Base-by-base conservation (phyloP, 2,113 vertebrate species). In the Cettia cetti region DNA sequence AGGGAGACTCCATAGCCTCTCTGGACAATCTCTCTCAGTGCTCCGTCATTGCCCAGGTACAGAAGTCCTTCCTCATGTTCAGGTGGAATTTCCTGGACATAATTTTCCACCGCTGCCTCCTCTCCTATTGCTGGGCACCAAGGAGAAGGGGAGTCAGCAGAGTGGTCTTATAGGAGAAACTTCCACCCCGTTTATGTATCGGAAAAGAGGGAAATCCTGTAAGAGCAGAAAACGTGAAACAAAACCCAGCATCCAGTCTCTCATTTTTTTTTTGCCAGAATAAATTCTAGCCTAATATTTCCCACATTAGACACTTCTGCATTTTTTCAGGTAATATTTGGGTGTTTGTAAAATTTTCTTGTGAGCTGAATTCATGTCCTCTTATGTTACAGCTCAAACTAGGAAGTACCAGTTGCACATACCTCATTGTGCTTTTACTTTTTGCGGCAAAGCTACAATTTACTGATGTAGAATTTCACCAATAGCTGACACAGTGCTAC, bases 1-100 rank as follows among this genome's bases (percentile, higher is more conserved):
- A 52, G 6, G 10, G 35, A 59, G 10, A 14, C 3, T 57, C 22
- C 37, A 39, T 2, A 16, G 3, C 4, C 10, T 52, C 27, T 74
- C 19, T 66, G 19, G 4, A 16, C 10, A 45, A 8, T 7, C 37
- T 82, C 33, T 12, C 2, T 15, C 24, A 18, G 20, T 1, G 45
- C 6, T 45, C 0, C 0, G 13, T 18, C n/a, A 30, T 8, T 75
- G 33, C 22, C 4, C 23, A 59, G 14, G 30, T 5, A 27, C 27
- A 12, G 6, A 33, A 74, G 20, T 13, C 47, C 11, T 66, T 4
- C 9, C 12, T 44, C 7, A 6, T 26, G 14, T 35, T 3, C 24
- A 53, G 28, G 5, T 6, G 11, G 28, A 82, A 13, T 3, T 53
- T 61, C 2, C 54, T 23, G n/a, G 21, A 8, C 9, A 47, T 6